Evolutionary conservation across 1,140 invertebrate genomes (phyloP), one percentile per base, ranked within the genome.

Genomic region (Pristionchus pacificus): DNA sequence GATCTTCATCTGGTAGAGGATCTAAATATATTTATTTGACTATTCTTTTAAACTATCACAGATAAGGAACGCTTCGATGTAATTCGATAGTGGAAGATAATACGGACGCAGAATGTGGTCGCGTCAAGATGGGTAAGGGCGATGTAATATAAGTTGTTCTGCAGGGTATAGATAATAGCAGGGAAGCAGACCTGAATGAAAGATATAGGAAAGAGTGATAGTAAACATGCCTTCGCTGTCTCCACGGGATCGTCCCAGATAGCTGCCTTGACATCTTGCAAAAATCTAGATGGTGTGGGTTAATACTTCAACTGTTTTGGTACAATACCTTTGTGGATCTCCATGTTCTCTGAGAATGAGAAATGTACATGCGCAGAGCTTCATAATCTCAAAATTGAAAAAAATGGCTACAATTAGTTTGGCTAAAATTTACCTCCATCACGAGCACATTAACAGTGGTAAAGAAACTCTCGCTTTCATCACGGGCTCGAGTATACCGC

Each of bases 1-100:
- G 27, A 82, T 82, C 67, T 82, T 82, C 68, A 82, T 74, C 67
- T 82, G 80, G 70, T 82, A 82, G 55, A 72, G 49, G 3, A 83
- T 80, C 81, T 83, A 59, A 38, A 78, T 70, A 27, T 28, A 55
- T 67, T 25, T 67, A n/a, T 27, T 24, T 65, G 58, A 31, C 28
- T 63, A 58, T 33, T 57, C 55, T 65, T 58, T 57, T 64, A 65
- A 55, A 30, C 38, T 65, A 49, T 63, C 61, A 60, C 61, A 66
- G 33, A 38, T 38, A 38, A 38, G 65, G 59, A 66, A 66, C 65
- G 59, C 65, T 66, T 66, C 49, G 59, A 38, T 66, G 57, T 66
- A 58, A 58, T 58, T 28, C 59, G 57, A 58, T 57, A 30, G 49
- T 57, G 65, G 24, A n/a, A n/a, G n/a, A n/a, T n/a, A n/a, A 14